Base-by-base conservation (phyloP, 2,888 invertebrate species). In the Sesia apiformis region DNA sequence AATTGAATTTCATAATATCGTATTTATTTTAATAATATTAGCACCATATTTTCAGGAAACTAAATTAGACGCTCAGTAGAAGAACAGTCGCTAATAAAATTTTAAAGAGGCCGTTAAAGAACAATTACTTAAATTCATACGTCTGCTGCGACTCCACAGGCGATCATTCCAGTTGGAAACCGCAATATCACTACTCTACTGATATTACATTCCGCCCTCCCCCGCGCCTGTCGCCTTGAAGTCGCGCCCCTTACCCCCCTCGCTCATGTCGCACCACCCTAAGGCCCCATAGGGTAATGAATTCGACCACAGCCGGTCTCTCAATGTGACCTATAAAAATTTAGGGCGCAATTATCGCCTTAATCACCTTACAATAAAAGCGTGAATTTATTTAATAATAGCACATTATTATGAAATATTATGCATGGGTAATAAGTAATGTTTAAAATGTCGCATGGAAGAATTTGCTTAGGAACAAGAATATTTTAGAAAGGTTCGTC, bases 171-270 rank as follows among this genome's bases (percentile, higher is more conserved):
- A 75, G 75, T 79, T 80, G 76, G 82, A 80, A 79, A 78, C 82
- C 83, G 83, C 84, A 84, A 85, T 84, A 84, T 82, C 81, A 81
- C 83, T 78, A 81, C 80, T 81, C 80, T 74, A 73, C 78, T 80
- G 81, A 83, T 84, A 86, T 84, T 85, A 84, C 82, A 82, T 79
- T 82, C 76, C 74, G 70, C 73, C 70, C 62, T 7, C 66, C 70
- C 62, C 66, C 64, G 62, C 62, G 60, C 63, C 72, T 76, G 84
- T 76, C 84, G 80, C 82, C 84, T 79, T 77, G 77, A 74, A 77
- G 78, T 78, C 80, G 78, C 75, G 72, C 62, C 71, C 61, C 67
- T 65, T 67, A 61, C 67, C 23, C 67, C 69, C 69, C 62, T 59
- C 52, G 6, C 39, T 58, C 56, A 56, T 62, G 61, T 67, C 60